These are phyloP conservation scores for Campaea margaritaria DNA, from an alignment of 2,888 invertebrate genomes.

Conservation along the genomic window DNA sequence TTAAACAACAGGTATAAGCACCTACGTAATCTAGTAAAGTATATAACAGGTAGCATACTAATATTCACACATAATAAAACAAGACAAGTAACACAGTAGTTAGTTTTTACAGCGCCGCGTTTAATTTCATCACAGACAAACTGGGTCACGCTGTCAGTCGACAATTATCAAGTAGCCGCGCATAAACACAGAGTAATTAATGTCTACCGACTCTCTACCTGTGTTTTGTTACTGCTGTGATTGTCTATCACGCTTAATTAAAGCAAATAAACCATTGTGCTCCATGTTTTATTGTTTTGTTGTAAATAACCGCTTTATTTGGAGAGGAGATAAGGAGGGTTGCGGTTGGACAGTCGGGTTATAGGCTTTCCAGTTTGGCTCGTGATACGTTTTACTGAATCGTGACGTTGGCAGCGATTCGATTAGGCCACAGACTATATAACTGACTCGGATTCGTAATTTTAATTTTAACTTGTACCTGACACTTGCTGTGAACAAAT, in stretches of 20 bases:
- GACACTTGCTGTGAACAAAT: too few relatives aligned
- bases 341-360: too few relatives aligned
- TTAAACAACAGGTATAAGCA: neutral
- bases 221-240: conserved; percentile 4
- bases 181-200: conserved; percentile 5
- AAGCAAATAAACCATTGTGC: conserved; percentile 14
- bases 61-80: neutral
- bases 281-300: conserved; percentile 4
- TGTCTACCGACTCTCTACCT: conserved; percentile 8
- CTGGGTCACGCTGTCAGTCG: neutral
- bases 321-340: too few relatives aligned
- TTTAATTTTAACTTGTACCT: too few relatives aligned
- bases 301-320: neutral
- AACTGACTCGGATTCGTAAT: too few relatives aligned
- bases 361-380: too few relatives aligned
- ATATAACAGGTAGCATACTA: neutral
- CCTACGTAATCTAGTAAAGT: too few relatives aligned
- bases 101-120: neutral
- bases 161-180: conserved; percentile 6
- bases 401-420: too few relatives aligned
- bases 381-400: too few relatives aligned
- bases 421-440: too few relatives aligned
- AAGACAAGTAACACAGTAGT: neutral
- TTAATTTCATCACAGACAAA: conserved; percentile 2
- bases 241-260: conserved; percentile 14